Evolutionary conservation across 2,888 invertebrate species (phyloP), one percentile per base, ranked within the genome.

Genomic region (Zygaena filipendulae): DNA sequence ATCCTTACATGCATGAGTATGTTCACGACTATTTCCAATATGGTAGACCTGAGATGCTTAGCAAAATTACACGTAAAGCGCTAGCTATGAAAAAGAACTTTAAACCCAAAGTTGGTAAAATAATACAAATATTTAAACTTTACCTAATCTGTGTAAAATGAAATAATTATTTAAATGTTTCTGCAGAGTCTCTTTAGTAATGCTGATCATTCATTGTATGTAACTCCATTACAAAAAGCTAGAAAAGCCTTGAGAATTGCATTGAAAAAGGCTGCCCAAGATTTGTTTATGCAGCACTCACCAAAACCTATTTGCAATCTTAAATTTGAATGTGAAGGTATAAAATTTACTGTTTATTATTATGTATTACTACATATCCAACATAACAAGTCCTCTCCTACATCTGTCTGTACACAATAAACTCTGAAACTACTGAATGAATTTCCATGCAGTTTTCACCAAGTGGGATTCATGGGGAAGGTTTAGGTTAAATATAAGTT

Each of bases 1-100:
- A 83, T 47, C 82, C 82, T 13, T 77, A 81, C 32, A 75, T 84
- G 49, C 84, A 84, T 39, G 84, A 85, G 41, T 85, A 84, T 56
- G 59, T 81, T 13, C 84, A 85, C 40, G 84, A 83, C 35, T 69
- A 71, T 43, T 85, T 85, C 44, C 81, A 81, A 43, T 69, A 57
- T 24, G 82, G 80, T 16, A 70, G 82, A 33, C 64, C 75, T 1
- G 84, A 85, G 34, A 49, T 84, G 29, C 45, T 85, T 7, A 68
- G 75, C 34, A 77, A 77, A 54, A 83, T 85, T 13, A 80, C 80
- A 23, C 62, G 85, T 27, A 84, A 84, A 53, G 64, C 71, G 9
- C 52, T 75, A 28, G 61, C 68, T 25, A 56, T 75, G 43, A 74
- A 69, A 47, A 62, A 62, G 43, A 56, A 38, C 38, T 60, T 62